Evolutionary conservation across 2,888 invertebrate species (phyloP).

Genomic region (Acleris cristana): DNA sequence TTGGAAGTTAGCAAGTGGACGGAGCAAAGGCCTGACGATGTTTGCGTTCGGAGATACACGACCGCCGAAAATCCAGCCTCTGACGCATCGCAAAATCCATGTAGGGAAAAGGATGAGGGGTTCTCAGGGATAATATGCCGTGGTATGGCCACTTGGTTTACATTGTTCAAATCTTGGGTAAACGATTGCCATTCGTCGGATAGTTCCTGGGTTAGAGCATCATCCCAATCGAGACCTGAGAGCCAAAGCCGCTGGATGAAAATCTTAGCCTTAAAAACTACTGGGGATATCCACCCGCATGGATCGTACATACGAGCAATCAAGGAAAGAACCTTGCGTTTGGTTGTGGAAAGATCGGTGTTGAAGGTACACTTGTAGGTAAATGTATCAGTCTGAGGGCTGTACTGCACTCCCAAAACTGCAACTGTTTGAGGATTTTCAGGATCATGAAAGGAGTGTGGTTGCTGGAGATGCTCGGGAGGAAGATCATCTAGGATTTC

Average conservation of each 20-base stretch:
- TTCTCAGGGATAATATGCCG: background rate
- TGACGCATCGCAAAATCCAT: constrained; percentile 20
- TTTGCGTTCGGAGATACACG: constrained; percentile 3
- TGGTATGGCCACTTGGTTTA: background rate
- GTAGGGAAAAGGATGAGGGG: background rate
- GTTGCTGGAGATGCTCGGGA: background rate
- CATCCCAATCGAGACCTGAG: constrained; percentile 1
- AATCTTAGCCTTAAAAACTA: constrained; percentile 12
- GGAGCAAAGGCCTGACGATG: background rate
- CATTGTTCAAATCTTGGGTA: background rate
- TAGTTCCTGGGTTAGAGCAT: background rate
- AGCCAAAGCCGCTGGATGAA: constrained; percentile 21
- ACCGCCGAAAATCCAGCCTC: constrained; percentile 18
- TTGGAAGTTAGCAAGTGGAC: constrained; percentile 15
- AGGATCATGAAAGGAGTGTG: no score
- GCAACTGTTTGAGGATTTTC: background rate
- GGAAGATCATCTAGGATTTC: background rate
- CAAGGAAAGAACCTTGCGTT: background rate
- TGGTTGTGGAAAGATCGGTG: background rate
- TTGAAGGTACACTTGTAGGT: background rate
- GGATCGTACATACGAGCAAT: background rate
- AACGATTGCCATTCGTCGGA: background rate
- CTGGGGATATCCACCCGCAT: background rate
- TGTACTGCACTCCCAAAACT: background rate
- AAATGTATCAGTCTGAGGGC: no score